Conservation (phyloP, 1,140 invertebrate species). For the Liolophura sinensis region DNA sequence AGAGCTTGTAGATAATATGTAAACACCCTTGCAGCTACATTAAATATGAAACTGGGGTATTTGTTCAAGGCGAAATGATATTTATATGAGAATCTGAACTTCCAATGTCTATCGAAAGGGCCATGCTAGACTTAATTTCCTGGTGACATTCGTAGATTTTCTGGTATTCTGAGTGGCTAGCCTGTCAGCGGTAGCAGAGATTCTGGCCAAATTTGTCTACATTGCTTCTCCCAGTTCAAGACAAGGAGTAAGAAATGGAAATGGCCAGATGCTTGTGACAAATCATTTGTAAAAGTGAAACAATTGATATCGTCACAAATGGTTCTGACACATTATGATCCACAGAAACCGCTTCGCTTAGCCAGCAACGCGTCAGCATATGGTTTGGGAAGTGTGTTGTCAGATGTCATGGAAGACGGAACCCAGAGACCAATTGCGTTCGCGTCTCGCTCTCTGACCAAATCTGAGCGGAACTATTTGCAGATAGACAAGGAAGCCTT, state of each 20-base stretch:
- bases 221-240: conserved; percentile 13
- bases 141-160: too few relatives aligned
- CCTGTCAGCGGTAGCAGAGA: too few relatives aligned
- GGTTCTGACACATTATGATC: conserved; percentile 43
- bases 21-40: too few relatives aligned
- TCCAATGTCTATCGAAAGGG: too few relatives aligned
- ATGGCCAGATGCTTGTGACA: conserved; percentile 17
- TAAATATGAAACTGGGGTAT: too few relatives aligned
- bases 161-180: too few relatives aligned
- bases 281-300: conserved; percentile 18
- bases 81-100: too few relatives aligned
- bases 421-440: conserved; percentile 47
- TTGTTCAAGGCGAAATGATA: too few relatives aligned
- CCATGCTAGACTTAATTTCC: too few relatives aligned
- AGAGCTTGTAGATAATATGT: too few relatives aligned
- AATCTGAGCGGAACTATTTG: conserved; percentile 55
- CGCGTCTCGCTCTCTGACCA: conserved; percentile 57
- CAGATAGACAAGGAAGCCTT: conserved; percentile 63
- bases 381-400: conserved; percentile 50
- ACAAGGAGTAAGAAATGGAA: conserved; percentile 16
- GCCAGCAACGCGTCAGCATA: conserved; percentile 44
- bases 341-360: conserved; percentile 30
- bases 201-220: conserved; percentile 24
- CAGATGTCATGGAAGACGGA: conserved; percentile 41
- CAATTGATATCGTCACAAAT: conserved; percentile 6